Base-by-base conservation (phyloP, 1,140 invertebrate genomes). In the Brachionus asplanchnoidis region DNA sequence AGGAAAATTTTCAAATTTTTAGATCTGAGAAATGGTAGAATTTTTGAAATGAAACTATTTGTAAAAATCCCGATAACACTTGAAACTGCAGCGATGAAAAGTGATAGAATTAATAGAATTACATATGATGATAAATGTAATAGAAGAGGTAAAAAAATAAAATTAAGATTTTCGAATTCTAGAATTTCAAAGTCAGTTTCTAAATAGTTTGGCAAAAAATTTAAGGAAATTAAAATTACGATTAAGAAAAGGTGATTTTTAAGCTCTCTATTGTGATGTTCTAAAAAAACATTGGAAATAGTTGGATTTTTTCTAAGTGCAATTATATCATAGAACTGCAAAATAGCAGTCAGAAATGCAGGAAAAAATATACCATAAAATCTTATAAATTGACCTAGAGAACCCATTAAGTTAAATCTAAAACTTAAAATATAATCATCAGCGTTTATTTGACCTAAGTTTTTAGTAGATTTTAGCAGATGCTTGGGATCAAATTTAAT, bases 311-410 rank as follows among this genome's bases (percentile, higher is more conserved):
- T 75, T 42, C 40, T 42, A 11, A 44, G 44, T 14, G 40, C 23
- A 23, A 77, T 36, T 20, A 50, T 28, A n/a, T 77, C 73, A 28
- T 77, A 50, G 12, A 77, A 77, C 32, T 77, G 73, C 26, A 77
- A 26, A 77, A 77, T 77, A 50, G 17, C 5, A 3, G 32, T 46
- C 26, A 77, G 53, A 50, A 36, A 82, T 11, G 79, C 50, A 17
- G 65, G 53, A 42, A 82, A 44, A 42, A 44, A 82, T 32, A 20
- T 17, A 20, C 20, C 17, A 82, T 82, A 82, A 44, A 82, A 82
- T 82, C 79, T 40, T 0, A 82, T 46, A 28, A 82, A 44, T 68
- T 82, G 79, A 36, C 79, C 79, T 12, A 82, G 3, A 12, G 53
- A 28, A 4, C 36, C 50, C 2, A 65, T 42, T 7, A 65, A 65